Conservation (phyloP, 2,113 vertebrate species). For the Melanostigma gelatinosum region DNA sequence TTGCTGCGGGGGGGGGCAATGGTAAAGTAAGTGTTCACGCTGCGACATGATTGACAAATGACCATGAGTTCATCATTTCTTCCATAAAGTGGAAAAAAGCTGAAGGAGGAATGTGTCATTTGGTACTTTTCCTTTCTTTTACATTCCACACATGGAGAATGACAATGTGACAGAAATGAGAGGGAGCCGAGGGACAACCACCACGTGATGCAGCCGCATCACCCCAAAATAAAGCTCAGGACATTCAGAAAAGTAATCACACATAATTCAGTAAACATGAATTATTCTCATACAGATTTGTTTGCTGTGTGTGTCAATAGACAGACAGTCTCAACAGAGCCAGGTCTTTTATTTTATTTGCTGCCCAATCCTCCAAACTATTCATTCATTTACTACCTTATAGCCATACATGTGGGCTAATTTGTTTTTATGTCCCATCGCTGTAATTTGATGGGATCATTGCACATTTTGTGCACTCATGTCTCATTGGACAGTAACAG, state of each 20-base stretch:
- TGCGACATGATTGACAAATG: background rate
- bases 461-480: background rate
- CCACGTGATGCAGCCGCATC: background rate
- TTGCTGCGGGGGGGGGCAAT: slow-evolving; percentile 81
- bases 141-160: background rate
- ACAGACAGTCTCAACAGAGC: too few species aligned
- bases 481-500: background rate
- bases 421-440: too few species aligned
- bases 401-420: too few species aligned
- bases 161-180: background rate
- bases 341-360: background rate
- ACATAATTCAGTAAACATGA: too few species aligned
- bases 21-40: background rate
- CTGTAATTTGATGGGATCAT: background rate
- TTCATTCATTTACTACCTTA: too few species aligned
- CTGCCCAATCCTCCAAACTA: background rate
- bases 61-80: background rate
- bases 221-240: too few species aligned
- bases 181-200: too few species aligned
- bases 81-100: background rate
- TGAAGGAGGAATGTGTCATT: background rate
- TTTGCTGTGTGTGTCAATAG: background rate
- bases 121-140: too few species aligned
- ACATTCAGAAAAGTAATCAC: too few species aligned
- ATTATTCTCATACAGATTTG: too few species aligned